phyloP scores from a whole-genome alignment of 37 sponge, comb jelly and placozoan genomes.

The Halichondria panicea region DNA sequence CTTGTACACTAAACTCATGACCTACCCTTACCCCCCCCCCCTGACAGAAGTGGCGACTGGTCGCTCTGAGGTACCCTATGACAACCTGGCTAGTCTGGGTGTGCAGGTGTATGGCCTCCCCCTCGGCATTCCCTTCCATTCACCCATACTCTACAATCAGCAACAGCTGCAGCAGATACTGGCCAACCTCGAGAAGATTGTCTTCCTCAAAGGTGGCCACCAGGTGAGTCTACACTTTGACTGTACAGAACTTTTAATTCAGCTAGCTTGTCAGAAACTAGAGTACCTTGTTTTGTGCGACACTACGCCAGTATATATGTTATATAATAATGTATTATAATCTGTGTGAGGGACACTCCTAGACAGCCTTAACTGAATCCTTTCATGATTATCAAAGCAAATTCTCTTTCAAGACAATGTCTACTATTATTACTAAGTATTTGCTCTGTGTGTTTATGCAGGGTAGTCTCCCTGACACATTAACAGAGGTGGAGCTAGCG shows the following conservation, averaged over 20 bases:
- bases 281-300: too few relatives aligned
- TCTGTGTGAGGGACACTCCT: not conserved
- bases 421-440: not conserved
- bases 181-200: conserved; percentile 78
- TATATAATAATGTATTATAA: too few relatives aligned
- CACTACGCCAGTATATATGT: too few relatives aligned
- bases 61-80: conserved; percentile 72
- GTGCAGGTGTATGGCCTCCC: conserved; percentile 81
- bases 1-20: not conserved
- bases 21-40: not conserved
- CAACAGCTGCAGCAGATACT: conserved; percentile 81
- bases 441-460: not conserved
- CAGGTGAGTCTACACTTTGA: too few relatives aligned
- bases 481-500: conserved; percentile 26
- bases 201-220: conserved; percentile 58
- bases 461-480: not conserved
- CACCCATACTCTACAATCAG: conserved; percentile 73
- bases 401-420: not conserved
- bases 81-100: conserved; percentile 55
- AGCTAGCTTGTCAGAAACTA: too few relatives aligned
- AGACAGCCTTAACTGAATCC: not conserved
- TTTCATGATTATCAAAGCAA: not conserved
- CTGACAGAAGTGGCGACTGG: conserved; percentile 72
- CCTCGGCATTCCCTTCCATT: conserved; percentile 65
- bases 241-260: too few relatives aligned